Evolutionary conservation across 1,140 invertebrate species (phyloP).

Genomic region (Gryon sp.): DNA sequence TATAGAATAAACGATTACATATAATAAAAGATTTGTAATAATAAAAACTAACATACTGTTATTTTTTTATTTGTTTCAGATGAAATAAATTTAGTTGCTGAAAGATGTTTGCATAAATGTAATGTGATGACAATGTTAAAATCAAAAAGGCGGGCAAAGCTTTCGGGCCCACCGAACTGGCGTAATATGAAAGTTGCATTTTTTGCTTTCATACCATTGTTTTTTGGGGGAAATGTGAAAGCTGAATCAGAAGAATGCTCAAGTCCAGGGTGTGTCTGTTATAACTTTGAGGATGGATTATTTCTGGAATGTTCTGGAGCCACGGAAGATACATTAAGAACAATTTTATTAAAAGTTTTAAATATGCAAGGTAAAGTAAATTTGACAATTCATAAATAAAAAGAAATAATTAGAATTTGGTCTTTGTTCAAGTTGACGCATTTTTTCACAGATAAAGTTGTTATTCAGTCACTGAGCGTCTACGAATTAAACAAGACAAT

Average conservation of each 20-base stretch:
- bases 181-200: constrained; percentile 55
- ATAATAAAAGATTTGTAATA: no score
- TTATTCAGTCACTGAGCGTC: constrained; percentile 90
- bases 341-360: constrained; percentile 76
- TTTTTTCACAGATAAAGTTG: constrained; percentile 56
- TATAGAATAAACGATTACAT: no score
- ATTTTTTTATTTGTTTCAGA: no score
- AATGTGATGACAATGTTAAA: constrained; percentile 69
- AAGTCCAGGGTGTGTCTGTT: constrained; percentile 86
- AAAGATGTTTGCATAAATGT: constrained; percentile 58
- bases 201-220: constrained; percentile 57
- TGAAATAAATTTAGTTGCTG: constrained; percentile 6
- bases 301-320: constrained; percentile 92
- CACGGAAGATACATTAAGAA: constrained; percentile 81
- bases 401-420: no score
- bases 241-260: constrained; percentile 70
- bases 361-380: constrained; percentile 44
- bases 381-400: no score
- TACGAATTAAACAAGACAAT: constrained; percentile 91
- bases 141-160: constrained; percentile 51
- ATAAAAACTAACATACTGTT: no score
- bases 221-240: constrained; percentile 31
- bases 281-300: constrained; percentile 92
- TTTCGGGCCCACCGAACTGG: constrained; percentile 35
- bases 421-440: no score